Percentiles rank a stretch among this genome's conserved stretches.
phyloP scores from a whole-genome alignment of 2,888 invertebrate species.

The Apodemia duryi region DNA sequence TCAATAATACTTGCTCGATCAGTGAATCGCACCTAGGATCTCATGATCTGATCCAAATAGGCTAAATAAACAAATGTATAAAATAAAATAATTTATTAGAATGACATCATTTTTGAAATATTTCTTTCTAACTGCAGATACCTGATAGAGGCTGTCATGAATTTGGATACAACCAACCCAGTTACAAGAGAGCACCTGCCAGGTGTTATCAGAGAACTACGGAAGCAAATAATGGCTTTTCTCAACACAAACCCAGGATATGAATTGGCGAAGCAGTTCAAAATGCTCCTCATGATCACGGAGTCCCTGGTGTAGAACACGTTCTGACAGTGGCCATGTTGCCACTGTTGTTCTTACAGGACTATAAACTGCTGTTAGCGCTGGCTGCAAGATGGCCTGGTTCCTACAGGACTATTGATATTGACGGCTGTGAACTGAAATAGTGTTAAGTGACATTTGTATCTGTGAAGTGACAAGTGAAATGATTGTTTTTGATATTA shows the following conservation, averaged over 20 bases:
- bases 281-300: constrained; percentile 86
- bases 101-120: neutral
- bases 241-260: constrained; percentile 83
- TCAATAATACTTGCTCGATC: too few species aligned
- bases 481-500: constrained; percentile 6
- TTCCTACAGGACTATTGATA: constrained; percentile 1
- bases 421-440: constrained; percentile 10
- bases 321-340: constrained; percentile 44
- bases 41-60: too few species aligned
- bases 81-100: too few species aligned
- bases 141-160: constrained; percentile 91
- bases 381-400: neutral
- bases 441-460: constrained; percentile 17
- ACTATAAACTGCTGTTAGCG: constrained; percentile 11
- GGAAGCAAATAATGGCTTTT: constrained; percentile 86
- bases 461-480: constrained; percentile 7
- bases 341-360: constrained; percentile 28
- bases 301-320: constrained; percentile 71
- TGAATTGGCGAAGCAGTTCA: constrained; percentile 81
- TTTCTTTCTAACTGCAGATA: constrained; percentile 80
- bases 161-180: constrained; percentile 86
- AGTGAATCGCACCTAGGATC: too few species aligned
- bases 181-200: constrained; percentile 91
- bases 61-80: too few species aligned
- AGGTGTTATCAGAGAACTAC: constrained; percentile 86